These are phyloP conservation scores for Premnoplex brunnescens DNA, from an alignment of 2,797 vertebrate genomes.

Conservation along the genomic window DNA sequence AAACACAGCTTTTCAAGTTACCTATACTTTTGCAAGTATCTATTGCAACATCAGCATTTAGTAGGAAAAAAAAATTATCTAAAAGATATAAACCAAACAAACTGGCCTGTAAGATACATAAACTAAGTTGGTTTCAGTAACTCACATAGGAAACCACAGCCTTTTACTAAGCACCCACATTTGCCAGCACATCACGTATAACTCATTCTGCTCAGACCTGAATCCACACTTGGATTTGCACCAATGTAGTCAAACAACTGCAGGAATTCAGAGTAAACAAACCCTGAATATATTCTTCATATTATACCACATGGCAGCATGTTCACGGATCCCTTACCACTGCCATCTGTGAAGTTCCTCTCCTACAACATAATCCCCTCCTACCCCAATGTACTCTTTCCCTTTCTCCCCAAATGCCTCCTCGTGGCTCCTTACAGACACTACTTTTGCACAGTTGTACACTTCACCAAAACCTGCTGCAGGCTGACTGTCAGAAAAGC, in stretches of 20 bases:
- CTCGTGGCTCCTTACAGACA: background rate
- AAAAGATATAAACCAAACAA: background rate
- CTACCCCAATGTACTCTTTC: background rate
- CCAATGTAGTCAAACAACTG: background rate
- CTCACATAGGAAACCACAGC: background rate
- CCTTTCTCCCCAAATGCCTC: background rate
- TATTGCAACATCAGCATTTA: background rate
- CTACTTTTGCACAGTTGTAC: background rate
- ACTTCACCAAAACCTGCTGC: background rate
- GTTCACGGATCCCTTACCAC: background rate
- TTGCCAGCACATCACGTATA: background rate
- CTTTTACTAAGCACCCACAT: background rate
- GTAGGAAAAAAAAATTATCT: background rate
- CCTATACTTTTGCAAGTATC: background rate
- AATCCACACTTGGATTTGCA: background rate
- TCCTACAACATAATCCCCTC: background rate
- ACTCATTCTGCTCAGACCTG: background rate
- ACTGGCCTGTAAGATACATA: background rate
- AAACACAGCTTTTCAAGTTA: background rate
- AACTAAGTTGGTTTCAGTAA: background rate
- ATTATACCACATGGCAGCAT: background rate
- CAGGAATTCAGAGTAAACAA: background rate
- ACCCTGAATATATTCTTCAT: background rate
- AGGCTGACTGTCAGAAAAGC: background rate
- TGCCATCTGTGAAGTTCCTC: background rate